Conservation (phyloP, 2,888 invertebrate genomes). For the Limnephilus lunatus region DNA sequence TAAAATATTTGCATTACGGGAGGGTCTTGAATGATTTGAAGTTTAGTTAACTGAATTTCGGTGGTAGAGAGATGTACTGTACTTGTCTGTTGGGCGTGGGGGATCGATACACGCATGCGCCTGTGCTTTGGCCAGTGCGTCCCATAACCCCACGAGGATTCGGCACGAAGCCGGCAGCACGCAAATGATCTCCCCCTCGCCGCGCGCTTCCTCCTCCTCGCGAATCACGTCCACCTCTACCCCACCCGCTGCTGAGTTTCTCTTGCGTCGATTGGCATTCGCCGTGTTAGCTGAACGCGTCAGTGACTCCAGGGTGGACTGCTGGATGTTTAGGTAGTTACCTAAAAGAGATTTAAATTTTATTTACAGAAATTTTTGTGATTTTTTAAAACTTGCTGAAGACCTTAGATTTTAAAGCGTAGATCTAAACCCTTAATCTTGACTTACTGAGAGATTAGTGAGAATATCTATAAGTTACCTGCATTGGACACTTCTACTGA, state of each 20-base stretch:
- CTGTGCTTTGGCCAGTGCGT: slow-evolving; percentile 79
- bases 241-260: not conserved
- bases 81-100: no score
- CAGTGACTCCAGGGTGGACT: slow-evolving; percentile 86
- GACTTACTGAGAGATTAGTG: not conserved
- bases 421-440: not conserved
- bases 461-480: slow-evolving; percentile 69
- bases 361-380: not conserved
- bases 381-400: no score
- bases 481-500: slow-evolving; percentile 90
- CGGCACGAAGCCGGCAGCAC: slow-evolving; percentile 92
- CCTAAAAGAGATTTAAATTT: slow-evolving; percentile 69
- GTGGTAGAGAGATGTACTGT: no score
- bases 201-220: slow-evolving; percentile 74
- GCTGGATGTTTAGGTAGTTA: slow-evolving; percentile 87
- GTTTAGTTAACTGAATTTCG: no score
- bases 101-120: not conserved
- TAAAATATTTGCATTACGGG: not conserved
- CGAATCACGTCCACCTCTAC: slow-evolving; percentile 72
- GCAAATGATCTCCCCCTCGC: slow-evolving; percentile 74
- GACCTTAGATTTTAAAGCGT: no score
- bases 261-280: slow-evolving; percentile 77
- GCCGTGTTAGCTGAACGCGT: slow-evolving; percentile 89
- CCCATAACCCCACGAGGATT: slow-evolving; percentile 93
- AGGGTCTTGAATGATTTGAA: no score